These are phyloP conservation scores for Glyptemys insculpta DNA, from an alignment of 2,797 vertebrate species.

Conservation along the genomic window DNA sequence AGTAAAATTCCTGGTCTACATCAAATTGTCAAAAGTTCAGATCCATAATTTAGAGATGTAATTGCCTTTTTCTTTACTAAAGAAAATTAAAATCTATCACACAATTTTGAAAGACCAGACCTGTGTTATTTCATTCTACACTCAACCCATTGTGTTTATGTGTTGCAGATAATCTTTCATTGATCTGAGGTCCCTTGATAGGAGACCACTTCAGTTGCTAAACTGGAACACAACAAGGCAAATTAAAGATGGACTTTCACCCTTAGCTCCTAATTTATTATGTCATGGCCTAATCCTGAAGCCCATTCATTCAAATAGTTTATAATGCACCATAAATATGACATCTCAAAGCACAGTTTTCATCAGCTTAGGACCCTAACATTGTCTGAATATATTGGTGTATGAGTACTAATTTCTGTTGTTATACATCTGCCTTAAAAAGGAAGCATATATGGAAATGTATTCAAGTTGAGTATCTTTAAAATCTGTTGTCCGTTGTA, in stretches of 20 bases:
- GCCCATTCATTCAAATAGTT: neutral
- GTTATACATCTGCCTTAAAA: constrained; percentile 6
- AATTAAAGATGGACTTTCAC: neutral
- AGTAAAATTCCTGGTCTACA: neutral
- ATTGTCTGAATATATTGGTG: neutral
- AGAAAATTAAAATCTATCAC: neutral
- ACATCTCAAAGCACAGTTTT: neutral
- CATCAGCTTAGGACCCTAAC: neutral
- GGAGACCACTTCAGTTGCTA: neutral
- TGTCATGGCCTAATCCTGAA: neutral
- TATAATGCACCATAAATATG: neutral
- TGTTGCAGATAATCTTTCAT: neutral
- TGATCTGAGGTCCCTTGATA: neutral
- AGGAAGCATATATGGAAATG: neutral
- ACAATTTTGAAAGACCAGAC: neutral
- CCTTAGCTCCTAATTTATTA: neutral
- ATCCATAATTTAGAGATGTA: neutral
- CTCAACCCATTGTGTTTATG: neutral
- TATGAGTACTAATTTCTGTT: neutral
- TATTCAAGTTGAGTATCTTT: neutral
- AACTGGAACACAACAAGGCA: neutral
- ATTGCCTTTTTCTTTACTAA: constrained; percentile 14
- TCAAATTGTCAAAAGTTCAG: neutral
- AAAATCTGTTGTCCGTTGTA: neutral
- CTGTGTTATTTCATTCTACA: neutral